Percentiles rank a stretch among this genome's conserved stretches.
These are phyloP conservation scores for Lochmaea capreae DNA, from an alignment of 2,888 invertebrate species.

Conservation along the genomic window DNA sequence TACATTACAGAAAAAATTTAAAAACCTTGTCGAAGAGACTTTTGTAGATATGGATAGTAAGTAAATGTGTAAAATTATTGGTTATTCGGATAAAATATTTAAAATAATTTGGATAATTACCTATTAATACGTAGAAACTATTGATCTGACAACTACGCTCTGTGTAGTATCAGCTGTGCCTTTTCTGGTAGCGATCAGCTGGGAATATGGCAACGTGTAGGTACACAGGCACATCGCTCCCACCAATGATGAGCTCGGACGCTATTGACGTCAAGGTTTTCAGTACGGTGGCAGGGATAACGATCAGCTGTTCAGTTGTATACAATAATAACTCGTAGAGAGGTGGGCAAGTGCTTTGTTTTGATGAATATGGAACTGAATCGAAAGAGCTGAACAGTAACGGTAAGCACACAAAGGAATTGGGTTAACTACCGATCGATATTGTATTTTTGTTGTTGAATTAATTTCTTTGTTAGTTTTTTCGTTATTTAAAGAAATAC, in stretches of 20 bases:
- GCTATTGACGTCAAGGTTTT: constrained; percentile 50
- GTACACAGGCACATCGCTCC: constrained; percentile 26
- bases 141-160: constrained; percentile 37
- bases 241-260: constrained; percentile 48
- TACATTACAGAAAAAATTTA: no score
- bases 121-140: constrained; percentile 17
- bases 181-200: constrained; percentile 56
- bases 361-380: constrained; percentile 30
- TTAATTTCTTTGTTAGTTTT: constrained; percentile 13
- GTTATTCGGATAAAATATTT: not conserved
- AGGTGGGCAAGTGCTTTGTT: constrained; percentile 34
- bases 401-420: constrained; percentile 30
- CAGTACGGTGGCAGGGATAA: constrained; percentile 44
- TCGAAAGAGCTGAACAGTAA: constrained; percentile 15
- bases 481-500: not conserved
- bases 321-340: constrained; percentile 6
- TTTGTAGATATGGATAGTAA: no score
- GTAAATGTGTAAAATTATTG: no score
- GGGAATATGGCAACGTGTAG: constrained; percentile 52
- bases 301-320: constrained; percentile 54
- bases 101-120: not conserved
- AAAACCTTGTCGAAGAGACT: no score
- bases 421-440: constrained; percentile 16
- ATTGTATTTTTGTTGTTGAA: not conserved
- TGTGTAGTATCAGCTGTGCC: constrained; percentile 51